These are phyloP conservation scores for Butorides virescens DNA, from an alignment of 2,113 vertebrate species.

Conservation along the genomic window DNA sequence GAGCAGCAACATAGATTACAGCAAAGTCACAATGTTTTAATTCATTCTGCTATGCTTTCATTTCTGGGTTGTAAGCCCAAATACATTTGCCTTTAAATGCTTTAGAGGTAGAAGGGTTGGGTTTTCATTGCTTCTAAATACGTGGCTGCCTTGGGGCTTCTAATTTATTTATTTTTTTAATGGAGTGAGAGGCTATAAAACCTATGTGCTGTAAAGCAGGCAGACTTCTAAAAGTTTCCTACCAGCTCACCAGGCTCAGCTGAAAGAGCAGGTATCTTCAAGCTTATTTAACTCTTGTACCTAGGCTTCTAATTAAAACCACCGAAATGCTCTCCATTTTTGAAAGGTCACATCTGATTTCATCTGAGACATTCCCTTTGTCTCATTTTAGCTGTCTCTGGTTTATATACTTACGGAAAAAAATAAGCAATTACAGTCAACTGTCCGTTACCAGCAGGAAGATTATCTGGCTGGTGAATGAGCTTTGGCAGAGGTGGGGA, in stretches of 20 bases:
- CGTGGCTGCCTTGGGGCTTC: constrained; percentile 60
- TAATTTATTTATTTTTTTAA: constrained; percentile 77
- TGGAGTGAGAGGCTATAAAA: constrained; percentile 72
- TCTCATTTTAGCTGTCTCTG: constrained; percentile 29
- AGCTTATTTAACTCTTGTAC: constrained; percentile 6
- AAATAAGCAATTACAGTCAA: not conserved
- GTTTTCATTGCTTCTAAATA: constrained; percentile 71
- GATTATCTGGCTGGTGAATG: not conserved
- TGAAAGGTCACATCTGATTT: constrained; percentile 66
- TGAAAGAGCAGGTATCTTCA: constrained; percentile 20
- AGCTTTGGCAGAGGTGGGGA: not conserved
- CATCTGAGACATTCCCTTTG: constrained; percentile 46
- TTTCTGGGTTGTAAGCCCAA: constrained; percentile 1
- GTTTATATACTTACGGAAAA: not conserved
- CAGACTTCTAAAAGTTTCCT: constrained; percentile 14
- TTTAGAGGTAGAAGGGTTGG: constrained; percentile 65
- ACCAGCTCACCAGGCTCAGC: not conserved
- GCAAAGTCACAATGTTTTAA: constrained; percentile 62
- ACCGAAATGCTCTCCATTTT: constrained; percentile 45
- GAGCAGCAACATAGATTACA: constrained; percentile 30
- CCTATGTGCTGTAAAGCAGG: constrained; percentile 48
- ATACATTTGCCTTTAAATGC: constrained; percentile 58
- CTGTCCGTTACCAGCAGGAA: not conserved
- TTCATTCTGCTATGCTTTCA: constrained; percentile 52
- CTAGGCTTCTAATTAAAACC: constrained; percentile 67